Percentiles rank a stretch among this genome's conserved stretches.
Conservation (phyloP, 2,797 vertebrate species). For the Loriculus beryllinus region DNA sequence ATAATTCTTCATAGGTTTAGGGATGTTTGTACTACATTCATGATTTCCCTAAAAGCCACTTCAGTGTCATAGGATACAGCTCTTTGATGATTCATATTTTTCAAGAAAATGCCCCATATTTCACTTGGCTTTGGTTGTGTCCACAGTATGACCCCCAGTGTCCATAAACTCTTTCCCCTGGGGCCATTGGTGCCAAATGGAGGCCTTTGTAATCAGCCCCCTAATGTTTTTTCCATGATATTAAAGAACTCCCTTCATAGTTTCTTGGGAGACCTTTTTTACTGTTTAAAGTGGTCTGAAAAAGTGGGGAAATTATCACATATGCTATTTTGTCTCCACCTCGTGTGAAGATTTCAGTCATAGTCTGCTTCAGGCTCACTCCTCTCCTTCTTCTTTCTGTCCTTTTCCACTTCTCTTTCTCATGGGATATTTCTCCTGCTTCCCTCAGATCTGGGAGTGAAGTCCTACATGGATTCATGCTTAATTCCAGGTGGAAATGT, state of each 20-base stretch:
- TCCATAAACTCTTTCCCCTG: neutral
- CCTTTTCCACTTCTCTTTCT: neutral
- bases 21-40: neutral
- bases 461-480: neutral
- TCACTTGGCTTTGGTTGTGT: neutral
- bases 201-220: neutral
- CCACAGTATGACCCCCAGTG: neutral
- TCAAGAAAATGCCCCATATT: neutral
- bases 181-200: neutral
- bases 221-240: neutral
- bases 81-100: neutral
- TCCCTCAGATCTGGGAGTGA: neutral
- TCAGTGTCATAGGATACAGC: neutral
- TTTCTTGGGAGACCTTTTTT: neutral
- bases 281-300: neutral
- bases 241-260: neutral
- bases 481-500: neutral
- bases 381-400: neutral
- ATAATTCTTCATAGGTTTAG: neutral
- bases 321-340: neutral
- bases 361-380: neutral
- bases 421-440: neutral
- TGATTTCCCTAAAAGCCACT: neutral
- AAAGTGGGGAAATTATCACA: neutral
- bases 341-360: neutral